These are phyloP conservation scores for Dromiciops gliroides DNA, from an alignment of 2,113 vertebrate species.

Conservation along the genomic window DNA sequence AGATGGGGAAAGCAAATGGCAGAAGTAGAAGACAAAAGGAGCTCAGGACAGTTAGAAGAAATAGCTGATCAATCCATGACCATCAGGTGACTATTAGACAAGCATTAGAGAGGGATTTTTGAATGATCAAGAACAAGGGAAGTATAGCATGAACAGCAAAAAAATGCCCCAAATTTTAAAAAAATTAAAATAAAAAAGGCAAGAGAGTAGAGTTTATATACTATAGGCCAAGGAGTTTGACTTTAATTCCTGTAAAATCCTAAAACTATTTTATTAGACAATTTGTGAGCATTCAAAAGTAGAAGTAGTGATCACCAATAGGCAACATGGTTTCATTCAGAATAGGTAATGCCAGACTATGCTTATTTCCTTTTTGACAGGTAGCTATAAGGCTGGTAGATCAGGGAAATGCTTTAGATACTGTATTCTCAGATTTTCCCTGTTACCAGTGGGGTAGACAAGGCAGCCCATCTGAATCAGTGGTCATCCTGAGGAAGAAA, in stretches of 20 bases:
- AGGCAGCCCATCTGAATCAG: not conserved
- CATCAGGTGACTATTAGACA: not conserved
- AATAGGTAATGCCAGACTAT: not conserved
- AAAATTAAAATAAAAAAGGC: not conserved
- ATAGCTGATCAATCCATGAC: not conserved
- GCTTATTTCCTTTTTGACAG: not conserved
- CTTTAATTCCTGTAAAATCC: not conserved
- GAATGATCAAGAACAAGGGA: not conserved
- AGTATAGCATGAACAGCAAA: not conserved
- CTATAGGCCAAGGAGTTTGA: not conserved
- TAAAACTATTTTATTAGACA: not conserved
- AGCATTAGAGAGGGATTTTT: too few relatives aligned
- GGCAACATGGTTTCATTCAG: not conserved
- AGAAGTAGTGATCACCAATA: not conserved
- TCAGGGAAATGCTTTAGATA: not conserved
- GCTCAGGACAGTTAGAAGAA: not conserved
- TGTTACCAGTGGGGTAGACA: not conserved
- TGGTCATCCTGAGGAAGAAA: not conserved
- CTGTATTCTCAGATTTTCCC: not conserved
- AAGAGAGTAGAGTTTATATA: not conserved
- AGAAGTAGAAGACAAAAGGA: not conserved
- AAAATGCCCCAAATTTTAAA: not conserved
- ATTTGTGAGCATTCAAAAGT: not conserved
- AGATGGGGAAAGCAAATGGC: not conserved
- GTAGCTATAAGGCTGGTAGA: not conserved